A percentile compares a stretch with the other conserved stretches of the same genome.
Evolutionary conservation across 2,113 vertebrate species (phyloP).

Genomic region (Parotia lawesii): DNA sequence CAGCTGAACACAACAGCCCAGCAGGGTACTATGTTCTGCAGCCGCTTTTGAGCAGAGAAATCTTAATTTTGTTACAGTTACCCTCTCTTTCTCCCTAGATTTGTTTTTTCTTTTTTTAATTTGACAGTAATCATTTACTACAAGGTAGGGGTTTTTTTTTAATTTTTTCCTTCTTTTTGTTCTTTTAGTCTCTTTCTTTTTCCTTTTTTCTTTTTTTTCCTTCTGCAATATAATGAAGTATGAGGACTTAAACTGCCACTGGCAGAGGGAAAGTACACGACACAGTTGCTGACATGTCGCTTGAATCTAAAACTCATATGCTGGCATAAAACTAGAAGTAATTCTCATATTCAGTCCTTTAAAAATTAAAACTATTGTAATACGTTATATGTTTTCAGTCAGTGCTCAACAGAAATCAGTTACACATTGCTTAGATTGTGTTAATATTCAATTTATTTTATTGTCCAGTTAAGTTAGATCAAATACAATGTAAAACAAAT

Average conservation of each 20-base stretch:
- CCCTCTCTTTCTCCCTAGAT: background rate
- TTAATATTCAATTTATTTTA: background rate
- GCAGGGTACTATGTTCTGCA: background rate
- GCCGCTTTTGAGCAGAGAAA: background rate
- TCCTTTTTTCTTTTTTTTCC: background rate
- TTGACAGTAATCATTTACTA: background rate
- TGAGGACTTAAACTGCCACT: background rate
- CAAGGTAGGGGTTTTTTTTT: background rate
- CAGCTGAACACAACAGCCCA: too few species aligned
- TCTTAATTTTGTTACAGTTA: background rate
- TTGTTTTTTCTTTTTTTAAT: background rate
- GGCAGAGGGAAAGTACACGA: background rate
- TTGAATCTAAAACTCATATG: background rate
- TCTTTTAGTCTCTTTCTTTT: background rate
- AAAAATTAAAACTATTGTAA: background rate
- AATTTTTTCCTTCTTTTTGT: rapidly evolving
- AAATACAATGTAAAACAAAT: background rate
- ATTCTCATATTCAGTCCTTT: background rate
- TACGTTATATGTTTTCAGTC: background rate
- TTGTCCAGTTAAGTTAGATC: background rate
- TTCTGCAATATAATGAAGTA: background rate
- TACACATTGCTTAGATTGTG: background rate
- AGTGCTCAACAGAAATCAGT: background rate
- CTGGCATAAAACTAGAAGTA: background rate
- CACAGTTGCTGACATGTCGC: background rate